These are phyloP conservation scores for Phyllotreta striolata DNA, from an alignment of 2,888 invertebrate species.

Conservation along the genomic window DNA sequence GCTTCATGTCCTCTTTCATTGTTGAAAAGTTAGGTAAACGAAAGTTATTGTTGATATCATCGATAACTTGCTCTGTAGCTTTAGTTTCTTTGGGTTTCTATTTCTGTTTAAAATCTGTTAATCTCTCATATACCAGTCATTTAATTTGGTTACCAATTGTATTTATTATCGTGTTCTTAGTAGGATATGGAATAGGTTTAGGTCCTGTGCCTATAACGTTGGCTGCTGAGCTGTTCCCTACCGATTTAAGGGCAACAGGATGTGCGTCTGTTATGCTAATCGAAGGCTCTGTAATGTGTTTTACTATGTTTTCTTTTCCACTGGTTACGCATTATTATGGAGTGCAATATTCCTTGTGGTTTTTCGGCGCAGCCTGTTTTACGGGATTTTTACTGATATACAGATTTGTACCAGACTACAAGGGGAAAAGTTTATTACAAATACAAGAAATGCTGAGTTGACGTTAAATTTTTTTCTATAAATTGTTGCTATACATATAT, in stretches of 20 bases:
- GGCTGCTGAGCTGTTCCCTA: constrained; percentile 18
- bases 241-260: constrained; percentile 15
- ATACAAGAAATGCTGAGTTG: constrained; percentile 34
- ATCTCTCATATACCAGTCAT: too few species aligned
- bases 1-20: too few species aligned
- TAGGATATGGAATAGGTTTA: constrained; percentile 17
- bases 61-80: too few species aligned
- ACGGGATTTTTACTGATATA: constrained; percentile 33
- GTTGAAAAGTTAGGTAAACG: too few species aligned
- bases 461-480: too few species aligned
- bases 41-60: too few species aligned
- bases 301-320: too few species aligned
- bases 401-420: constrained; percentile 41
- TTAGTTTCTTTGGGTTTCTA: too few species aligned
- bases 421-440: constrained; percentile 39
- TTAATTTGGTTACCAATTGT: constrained; percentile 7
- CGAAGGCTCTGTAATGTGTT: too few species aligned
- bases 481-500: too few species aligned
- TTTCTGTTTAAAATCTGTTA: too few species aligned
- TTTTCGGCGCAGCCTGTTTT: constrained; percentile 33
- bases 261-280: neutral
- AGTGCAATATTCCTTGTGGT: constrained; percentile 35
- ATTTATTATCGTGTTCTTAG: constrained; percentile 64
- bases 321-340: constrained; percentile 11
- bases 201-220: constrained; percentile 15